phyloP scores from a whole-genome alignment of 1,140 invertebrate species.

The Conus betulinus region DNA sequence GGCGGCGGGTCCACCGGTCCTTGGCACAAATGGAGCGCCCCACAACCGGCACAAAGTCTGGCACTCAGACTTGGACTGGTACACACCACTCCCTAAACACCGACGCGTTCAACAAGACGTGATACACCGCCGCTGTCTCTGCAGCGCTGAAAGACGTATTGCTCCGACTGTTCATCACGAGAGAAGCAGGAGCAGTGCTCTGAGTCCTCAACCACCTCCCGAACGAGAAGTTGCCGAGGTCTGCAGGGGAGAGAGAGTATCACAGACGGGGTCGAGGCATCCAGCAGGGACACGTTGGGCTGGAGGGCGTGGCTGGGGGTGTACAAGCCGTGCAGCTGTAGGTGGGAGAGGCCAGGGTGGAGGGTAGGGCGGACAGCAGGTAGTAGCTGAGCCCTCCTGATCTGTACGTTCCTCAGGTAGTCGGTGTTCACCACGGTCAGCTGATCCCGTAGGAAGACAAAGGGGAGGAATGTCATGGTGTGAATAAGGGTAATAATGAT shows the following conservation, averaged over 20 bases:
- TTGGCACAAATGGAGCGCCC: constrained; percentile 23
- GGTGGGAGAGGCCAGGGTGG: not conserved
- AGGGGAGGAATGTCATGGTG: too few relatives aligned
- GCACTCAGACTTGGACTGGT: not conserved
- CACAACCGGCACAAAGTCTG: constrained; percentile 19
- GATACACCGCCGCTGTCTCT: constrained; percentile 30
- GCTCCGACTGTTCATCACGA: not conserved
- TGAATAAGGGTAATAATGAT: too few relatives aligned
- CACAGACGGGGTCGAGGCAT: constrained; percentile 13
- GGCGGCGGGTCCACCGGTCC: not conserved
- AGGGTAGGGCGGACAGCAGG: not conserved
- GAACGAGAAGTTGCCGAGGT: constrained; percentile 28
- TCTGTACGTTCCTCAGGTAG: constrained; percentile 28
- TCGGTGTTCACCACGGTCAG: constrained; percentile 44
- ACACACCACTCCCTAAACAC: constrained; percentile 31
- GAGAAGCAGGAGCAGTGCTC: not conserved
- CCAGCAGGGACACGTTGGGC: constrained; percentile 30
- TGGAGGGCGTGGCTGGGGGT: not conserved
- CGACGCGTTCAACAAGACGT: constrained; percentile 25
- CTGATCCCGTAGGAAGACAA: not conserved
- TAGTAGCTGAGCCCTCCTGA: constrained; percentile 25
- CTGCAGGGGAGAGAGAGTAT: not conserved
- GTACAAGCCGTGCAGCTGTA: not conserved
- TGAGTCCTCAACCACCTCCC: constrained; percentile 31
- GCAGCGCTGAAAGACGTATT: not conserved